These are phyloP conservation scores for Alfaro cultratus DNA, from an alignment of 2,797 vertebrate species.

Conservation along the genomic window DNA sequence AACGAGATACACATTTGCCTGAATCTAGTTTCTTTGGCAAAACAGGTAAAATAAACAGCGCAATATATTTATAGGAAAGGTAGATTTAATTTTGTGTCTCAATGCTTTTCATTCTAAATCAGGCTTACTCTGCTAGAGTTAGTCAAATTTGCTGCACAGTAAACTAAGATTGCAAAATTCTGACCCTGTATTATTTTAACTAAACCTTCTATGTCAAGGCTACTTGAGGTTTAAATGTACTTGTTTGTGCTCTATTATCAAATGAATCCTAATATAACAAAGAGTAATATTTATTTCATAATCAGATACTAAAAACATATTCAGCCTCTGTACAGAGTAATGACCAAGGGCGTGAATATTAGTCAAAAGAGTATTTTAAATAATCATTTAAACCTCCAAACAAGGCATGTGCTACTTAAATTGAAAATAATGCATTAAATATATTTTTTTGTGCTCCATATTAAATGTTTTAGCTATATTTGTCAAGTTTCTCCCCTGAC, in stretches of 20 bases:
- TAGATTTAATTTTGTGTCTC: neutral
- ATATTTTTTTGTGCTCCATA: neutral
- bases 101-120: neutral
- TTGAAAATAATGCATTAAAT: neutral
- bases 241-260: neutral
- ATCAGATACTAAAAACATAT: neutral
- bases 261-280: neutral
- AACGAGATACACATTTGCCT: neutral
- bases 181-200: neutral
- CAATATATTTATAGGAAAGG: no score
- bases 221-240: neutral
- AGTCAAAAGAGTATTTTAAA: neutral
- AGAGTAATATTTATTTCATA: neutral
- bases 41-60: neutral
- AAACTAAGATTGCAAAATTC: neutral
- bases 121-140: neutral
- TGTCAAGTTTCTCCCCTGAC: constrained; percentile 1
- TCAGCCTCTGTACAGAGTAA: neutral
- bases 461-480: constrained; percentile 4
- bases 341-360: neutral
- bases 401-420: neutral
- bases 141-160: neutral
- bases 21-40: neutral
- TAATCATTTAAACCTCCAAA: neutral
- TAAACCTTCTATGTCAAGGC: neutral